These are phyloP conservation scores for Paramacrobiotus metropolitanus DNA, from an alignment of 1,140 invertebrate genomes.

Conservation along the genomic window DNA sequence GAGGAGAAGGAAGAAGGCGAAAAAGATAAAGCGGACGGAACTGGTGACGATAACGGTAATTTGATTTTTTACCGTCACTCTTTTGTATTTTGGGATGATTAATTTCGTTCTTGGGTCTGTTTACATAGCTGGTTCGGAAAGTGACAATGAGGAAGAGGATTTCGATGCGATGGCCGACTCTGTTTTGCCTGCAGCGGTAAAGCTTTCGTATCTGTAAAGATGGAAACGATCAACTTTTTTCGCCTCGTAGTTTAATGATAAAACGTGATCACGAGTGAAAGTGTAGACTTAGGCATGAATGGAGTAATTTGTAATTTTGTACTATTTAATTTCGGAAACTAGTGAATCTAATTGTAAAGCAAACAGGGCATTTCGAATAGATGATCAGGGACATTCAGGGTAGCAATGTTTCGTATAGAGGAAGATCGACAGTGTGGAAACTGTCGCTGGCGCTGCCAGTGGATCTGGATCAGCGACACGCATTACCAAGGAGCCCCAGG, in stretches of 20 bases:
- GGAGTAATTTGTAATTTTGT: no score
- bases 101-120: background rate
- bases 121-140: slow-evolving; percentile 4
- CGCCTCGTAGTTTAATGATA: background rate
- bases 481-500: no score
- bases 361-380: background rate
- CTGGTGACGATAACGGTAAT: background rate
- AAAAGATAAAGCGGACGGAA: slow-evolving; percentile 12
- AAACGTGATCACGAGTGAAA: background rate
- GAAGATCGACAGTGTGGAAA: no score
- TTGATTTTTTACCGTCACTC: background rate
- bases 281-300: background rate
- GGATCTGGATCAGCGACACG: no score
- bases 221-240: background rate
- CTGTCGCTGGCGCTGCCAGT: no score
- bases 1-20: slow-evolving; percentile 21
- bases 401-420: no score
- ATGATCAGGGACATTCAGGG: no score
- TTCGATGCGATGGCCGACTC: background rate
- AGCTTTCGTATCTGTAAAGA: background rate
- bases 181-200: background rate
- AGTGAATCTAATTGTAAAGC: background rate
- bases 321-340: no score
- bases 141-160: slow-evolving; percentile 7
- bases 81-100: background rate